Conservation (phyloP, 2,113 vertebrate species). For the Cryptoleucopteryx plumbea region DNA sequence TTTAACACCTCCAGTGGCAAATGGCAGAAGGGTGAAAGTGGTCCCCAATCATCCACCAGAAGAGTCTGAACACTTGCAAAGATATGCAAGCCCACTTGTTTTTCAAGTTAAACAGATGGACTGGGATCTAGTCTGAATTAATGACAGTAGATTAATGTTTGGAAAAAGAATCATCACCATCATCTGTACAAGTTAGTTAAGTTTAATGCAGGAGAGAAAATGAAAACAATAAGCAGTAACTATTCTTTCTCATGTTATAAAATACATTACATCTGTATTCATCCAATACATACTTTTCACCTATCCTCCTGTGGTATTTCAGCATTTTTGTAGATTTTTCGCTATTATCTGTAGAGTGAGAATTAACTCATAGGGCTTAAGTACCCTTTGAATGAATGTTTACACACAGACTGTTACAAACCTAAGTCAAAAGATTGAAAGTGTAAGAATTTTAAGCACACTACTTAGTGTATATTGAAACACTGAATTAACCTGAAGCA, state of each 20-base stretch:
- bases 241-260: background rate
- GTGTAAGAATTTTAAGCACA: background rate
- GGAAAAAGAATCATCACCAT: background rate
- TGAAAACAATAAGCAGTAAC: background rate
- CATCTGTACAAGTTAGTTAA: background rate
- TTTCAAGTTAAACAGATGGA: background rate
- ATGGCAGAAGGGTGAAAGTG: background rate
- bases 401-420: background rate
- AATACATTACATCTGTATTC: background rate
- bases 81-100: background rate
- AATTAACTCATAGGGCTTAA: background rate
- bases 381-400: background rate
- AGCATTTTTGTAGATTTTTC: background rate
- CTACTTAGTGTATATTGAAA: background rate
- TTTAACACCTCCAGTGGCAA: background rate
- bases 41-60: background rate
- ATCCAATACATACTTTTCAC: background rate
- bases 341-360: background rate
- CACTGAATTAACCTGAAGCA: background rate
- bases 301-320: background rate
- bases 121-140: background rate
- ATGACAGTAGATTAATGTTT: background rate
- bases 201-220: background rate
- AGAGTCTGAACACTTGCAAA: background rate
- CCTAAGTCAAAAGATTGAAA: too few relatives aligned